These are phyloP conservation scores for Typhlichthys subterraneus DNA, from an alignment of 2,797 vertebrate genomes.

Conservation along the genomic window DNA sequence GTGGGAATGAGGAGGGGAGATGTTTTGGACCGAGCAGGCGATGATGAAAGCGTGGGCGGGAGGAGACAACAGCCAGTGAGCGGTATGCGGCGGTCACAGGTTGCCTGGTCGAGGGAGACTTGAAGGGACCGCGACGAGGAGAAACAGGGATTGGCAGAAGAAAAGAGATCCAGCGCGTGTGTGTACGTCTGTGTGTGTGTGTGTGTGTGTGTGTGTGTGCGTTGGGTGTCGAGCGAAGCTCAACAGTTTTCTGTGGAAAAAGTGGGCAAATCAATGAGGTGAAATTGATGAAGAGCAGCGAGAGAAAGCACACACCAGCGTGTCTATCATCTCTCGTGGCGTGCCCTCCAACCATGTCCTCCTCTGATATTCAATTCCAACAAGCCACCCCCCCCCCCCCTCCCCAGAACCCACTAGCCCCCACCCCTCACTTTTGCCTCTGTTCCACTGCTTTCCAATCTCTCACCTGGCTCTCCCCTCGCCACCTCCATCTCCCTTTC, in stretches of 20 bases:
- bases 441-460: slow-evolving; percentile 43
- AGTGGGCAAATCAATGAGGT: slow-evolving; percentile 64
- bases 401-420: slow-evolving; percentile 3
- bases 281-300: slow-evolving; percentile 65
- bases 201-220: too few relatives aligned
- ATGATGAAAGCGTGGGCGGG: slow-evolving; percentile 56
- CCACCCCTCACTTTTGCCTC: slow-evolving; percentile 23
- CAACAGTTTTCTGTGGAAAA: slow-evolving; percentile 54
- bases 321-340: slow-evolving; percentile 60
- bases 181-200: too few relatives aligned
- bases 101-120: slow-evolving; percentile 55
- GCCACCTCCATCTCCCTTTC: slow-evolving; percentile 23
- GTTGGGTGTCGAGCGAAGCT: slow-evolving; percentile 37
- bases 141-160: slow-evolving; percentile 52
- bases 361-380: slow-evolving; percentile 55
- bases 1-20: slow-evolving; percentile 37
- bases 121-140: slow-evolving; percentile 57
- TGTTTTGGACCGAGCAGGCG: slow-evolving; percentile 39
- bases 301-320: slow-evolving; percentile 60
- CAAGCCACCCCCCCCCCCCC: not conserved
- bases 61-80: slow-evolving; percentile 22
- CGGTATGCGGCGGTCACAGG: slow-evolving; percentile 50
- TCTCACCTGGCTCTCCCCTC: slow-evolving; percentile 38
- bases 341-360: slow-evolving; percentile 57
- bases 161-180: slow-evolving; percentile 34